These are phyloP conservation scores for Thereuonema tuberculata DNA, from an alignment of 1,140 invertebrate genomes.

Conservation along the genomic window DNA sequence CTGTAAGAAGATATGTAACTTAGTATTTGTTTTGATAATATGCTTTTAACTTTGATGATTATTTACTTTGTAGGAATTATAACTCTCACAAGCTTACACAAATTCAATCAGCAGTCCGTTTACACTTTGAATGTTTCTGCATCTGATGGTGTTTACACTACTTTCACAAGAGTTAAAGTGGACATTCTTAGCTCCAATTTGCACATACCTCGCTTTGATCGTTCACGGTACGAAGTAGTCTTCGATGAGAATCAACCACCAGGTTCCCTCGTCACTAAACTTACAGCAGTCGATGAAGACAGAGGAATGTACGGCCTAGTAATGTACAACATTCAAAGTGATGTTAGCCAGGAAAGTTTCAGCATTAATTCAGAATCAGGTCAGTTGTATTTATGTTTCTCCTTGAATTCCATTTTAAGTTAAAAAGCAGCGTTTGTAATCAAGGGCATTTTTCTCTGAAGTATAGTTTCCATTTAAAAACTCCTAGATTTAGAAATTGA, in stretches of 20 bases:
- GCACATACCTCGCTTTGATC: slow-evolving; percentile 58
- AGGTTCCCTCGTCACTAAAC: slow-evolving; percentile 29
- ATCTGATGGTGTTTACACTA: slow-evolving; percentile 80
- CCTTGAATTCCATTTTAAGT: too few relatives aligned
- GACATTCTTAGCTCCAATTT: slow-evolving; percentile 64
- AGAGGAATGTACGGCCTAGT: slow-evolving; percentile 62
- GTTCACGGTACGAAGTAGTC: slow-evolving; percentile 50
- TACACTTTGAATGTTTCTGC: slow-evolving; percentile 72
- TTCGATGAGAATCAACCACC: slow-evolving; percentile 33
- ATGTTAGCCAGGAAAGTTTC: slow-evolving; percentile 59
- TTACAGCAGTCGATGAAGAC: slow-evolving; percentile 63
- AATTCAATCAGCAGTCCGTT: slow-evolving; percentile 44
- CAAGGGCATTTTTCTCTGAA: neutral
- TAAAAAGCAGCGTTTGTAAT: too few relatives aligned
- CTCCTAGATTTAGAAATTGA: too few relatives aligned
- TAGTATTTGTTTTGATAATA: too few relatives aligned
- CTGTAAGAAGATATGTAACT: too few relatives aligned
- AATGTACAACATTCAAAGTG: slow-evolving; percentile 64
- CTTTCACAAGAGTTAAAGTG: slow-evolving; percentile 33
- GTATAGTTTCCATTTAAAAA: neutral
- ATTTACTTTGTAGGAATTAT: slow-evolving; percentile 37
- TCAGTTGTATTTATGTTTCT: too few relatives aligned
- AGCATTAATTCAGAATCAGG: slow-evolving; percentile 52
- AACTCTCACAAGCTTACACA: slow-evolving; percentile 47
- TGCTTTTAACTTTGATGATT: too few relatives aligned